A percentile compares a stretch with the other conserved stretches of the same genome.
Conservation (phyloP, 2,888 invertebrate species). For the Cepaea hortensis region DNA sequence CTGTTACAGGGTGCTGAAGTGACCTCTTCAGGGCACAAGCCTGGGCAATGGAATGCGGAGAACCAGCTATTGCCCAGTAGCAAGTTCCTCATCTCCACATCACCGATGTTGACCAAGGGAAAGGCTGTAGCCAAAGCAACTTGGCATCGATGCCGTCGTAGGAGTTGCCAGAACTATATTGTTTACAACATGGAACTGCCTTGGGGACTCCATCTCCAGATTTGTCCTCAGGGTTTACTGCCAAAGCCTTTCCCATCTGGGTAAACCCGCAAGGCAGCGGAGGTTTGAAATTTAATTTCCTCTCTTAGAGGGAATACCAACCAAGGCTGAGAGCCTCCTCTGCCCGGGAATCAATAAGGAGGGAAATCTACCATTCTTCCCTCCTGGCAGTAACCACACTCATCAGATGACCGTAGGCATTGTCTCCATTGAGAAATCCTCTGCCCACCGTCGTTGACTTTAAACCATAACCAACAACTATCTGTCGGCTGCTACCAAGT, state of each 20-base stretch:
- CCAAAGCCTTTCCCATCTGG: neutral
- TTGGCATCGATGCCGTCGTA: neutral
- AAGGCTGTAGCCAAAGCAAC: neutral
- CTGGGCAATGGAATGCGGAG: neutral
- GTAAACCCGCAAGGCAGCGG: neutral
- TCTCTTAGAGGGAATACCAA: neutral
- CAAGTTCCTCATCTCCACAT: neutral
- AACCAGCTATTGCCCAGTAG: neutral
- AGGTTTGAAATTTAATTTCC: neutral
- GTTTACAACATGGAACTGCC: neutral
- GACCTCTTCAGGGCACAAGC: neutral
- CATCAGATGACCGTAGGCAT: no score
- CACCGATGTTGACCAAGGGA: neutral
- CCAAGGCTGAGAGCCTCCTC: no score
- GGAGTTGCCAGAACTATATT: neutral
- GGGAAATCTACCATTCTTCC: no score
- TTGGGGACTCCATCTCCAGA: neutral
- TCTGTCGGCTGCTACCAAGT: no score
- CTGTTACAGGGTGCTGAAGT: neutral
- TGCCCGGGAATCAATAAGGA: no score
- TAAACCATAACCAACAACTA: no score
- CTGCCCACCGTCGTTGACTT: no score
- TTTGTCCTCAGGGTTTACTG: neutral
- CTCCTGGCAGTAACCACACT: no score
- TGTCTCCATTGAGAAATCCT: no score